Base-by-base conservation (phyloP, 2,113 vertebrate species). In the Apistogramma diplotaenia region DNA sequence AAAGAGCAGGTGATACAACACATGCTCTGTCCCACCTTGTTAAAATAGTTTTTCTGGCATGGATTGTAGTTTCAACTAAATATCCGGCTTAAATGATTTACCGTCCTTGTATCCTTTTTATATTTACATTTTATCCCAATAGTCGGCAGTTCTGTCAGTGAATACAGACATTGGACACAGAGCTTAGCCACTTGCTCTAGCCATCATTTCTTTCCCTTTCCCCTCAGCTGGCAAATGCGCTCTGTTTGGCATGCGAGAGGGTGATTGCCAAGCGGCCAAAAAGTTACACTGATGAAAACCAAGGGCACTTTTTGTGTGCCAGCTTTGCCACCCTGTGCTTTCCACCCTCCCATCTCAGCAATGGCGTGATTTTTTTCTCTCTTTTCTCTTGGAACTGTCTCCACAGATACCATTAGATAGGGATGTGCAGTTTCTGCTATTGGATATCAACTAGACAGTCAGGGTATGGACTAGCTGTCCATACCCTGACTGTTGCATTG, bases 191-290 rank as follows among this genome's bases (percentile, higher is more conserved):
- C 80, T 85, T 83, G 62, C 21, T 74, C 55, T 71, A 27, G 19
- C 51, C 56, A 3, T 74, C 82, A 78, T 74, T 85, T 60, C 61
- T 70, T 65, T 51, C 16, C 23, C 33, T 40, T 49, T 61, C 40
- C 31, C 73, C 78, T 82, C 79, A 58, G 85, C 85, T 58, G 75
- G 53, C 16, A 76, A 76, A 54, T 56, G 60, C 55, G 60, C 76
- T 72, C 91, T 91, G 90, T 75, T 94, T 89, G 73, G 86, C 86
- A 92, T 93, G 71, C 93, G 91, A 82, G 73, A 85, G 53, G 74
- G 61, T 19, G 59, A 78, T 65, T n/a, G 23, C 78, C 19, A 53
- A 76, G 62, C 59, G n/a, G 86, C 73, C 87, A 78, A 85, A 35
- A 84, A 91, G 91, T 93, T 90, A 86, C 87, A 76, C 87, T 88